These are phyloP conservation scores for Dendrophyllia cribrosa DNA, from an alignment of 64 coral and sea anemone genomes.

Conservation along the genomic window DNA sequence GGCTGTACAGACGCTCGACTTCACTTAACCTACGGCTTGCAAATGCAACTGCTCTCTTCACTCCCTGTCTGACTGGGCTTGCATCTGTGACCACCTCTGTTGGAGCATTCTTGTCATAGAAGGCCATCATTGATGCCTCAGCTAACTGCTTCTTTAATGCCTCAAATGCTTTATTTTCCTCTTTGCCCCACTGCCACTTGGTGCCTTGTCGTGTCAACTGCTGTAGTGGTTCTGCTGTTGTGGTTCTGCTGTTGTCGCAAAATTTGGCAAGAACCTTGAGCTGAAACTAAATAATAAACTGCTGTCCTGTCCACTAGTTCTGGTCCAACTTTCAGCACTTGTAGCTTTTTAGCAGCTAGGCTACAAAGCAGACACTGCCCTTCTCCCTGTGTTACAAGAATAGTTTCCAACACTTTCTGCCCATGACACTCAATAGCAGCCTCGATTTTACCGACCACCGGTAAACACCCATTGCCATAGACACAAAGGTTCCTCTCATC, in stretches of 20 bases:
- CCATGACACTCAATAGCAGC: constrained; percentile 24
- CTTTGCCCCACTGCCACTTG: constrained; percentile 10
- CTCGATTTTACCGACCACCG: constrained; percentile 21
- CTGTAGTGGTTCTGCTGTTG: constrained; percentile 1
- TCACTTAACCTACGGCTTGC: background rate
- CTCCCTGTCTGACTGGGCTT: background rate
- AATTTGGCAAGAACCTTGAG: too few relatives aligned
- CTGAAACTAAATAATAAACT: too few relatives aligned
- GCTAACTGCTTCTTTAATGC: too few relatives aligned
- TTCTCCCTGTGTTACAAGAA: constrained; percentile 37
- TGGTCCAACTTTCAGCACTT: constrained; percentile 46
- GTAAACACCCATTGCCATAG: constrained; percentile 10
- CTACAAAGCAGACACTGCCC: constrained; percentile 25
- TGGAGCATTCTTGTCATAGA: too few relatives aligned
- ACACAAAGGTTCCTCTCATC: background rate
- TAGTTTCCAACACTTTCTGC: background rate
- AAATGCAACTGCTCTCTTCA: background rate
- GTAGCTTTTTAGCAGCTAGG: constrained; percentile 17
- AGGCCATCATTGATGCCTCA: too few relatives aligned
- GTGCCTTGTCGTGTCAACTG: background rate
- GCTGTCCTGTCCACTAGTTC: background rate
- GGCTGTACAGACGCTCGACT: constrained; percentile 8
- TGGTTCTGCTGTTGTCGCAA: background rate
- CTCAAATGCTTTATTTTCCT: constrained; percentile 16
- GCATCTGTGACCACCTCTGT: constrained; percentile 6